Evolutionary conservation across 1,140 invertebrate genomes (phyloP), one percentile per base, ranked within the genome.

Genomic region (Colletes gigas): DNA sequence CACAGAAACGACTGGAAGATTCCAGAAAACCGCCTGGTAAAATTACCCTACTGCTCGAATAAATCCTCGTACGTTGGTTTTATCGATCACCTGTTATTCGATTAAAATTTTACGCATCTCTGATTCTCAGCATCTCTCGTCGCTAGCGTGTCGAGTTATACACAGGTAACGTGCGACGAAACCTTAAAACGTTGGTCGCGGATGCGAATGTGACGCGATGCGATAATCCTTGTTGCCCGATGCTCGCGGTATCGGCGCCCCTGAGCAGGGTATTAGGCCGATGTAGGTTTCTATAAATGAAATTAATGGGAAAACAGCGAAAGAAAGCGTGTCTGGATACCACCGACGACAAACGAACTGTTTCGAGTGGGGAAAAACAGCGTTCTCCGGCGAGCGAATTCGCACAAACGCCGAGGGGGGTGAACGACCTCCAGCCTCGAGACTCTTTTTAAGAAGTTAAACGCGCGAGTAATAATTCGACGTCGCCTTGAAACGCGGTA

Each of bases 231-330:
- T 19, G 68, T 68, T 69, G 44, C 59, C 50, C 19, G 39, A 81
- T 81, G 60, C 54, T n/a, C 65, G 63, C 1, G n/a, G 67, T 73
- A 82, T 66, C 69, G 78, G 54, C 71, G 78, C 30, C 59, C 59
- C 71, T 71, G 65, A 52, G n/a, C 12, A 21, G 41, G 39, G 82
- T 39, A 81, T 81, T 81, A 76, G 21, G 15, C 41, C 44, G 3
- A 17, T 66, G 63, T 47, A 39, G 82, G 78, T 81, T 83, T 83
- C 82, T 65, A 75, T 65, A 81, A 83, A 83, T 83, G 78, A 70
- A 83, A 81, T 83, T 83, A 83, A 72, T 67, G 80, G 10, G 21
- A 2, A 8, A 39, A 63, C 30, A 47, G 12, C 50, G 50, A 3
- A 0, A 44, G 44, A 44, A 44, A 44, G 44, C 5, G 8, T 4